These are phyloP conservation scores for Eunapius fragilis DNA, from an alignment of 37 sponge, comb jelly and placozoan species.

Conservation along the genomic window DNA sequence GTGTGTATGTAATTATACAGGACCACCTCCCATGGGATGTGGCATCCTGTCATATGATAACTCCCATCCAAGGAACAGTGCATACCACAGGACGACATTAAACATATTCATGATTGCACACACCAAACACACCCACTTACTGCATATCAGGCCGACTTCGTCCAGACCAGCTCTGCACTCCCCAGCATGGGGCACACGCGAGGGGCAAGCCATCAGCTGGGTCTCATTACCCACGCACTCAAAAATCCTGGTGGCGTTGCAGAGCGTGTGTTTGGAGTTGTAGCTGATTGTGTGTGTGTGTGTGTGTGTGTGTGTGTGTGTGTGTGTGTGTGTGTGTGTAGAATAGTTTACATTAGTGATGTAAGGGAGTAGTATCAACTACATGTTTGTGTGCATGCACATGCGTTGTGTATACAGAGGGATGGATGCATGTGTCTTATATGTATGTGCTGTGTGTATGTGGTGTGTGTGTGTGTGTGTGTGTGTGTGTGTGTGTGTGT, in stretches of 20 bases:
- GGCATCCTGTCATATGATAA: background rate
- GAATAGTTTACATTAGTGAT: too few species aligned
- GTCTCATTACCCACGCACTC: slow-evolving; percentile 27
- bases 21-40: background rate
- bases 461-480: too few species aligned
- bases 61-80: background rate
- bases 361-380: too few species aligned
- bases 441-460: too few species aligned
- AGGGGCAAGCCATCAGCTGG: slow-evolving; percentile 17
- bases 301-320: background rate
- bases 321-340: background rate
- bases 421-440: too few species aligned
- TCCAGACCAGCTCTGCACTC: slow-evolving; percentile 19
- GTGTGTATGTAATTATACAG: too few species aligned
- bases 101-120: background rate
- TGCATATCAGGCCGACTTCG: slow-evolving; percentile 35
- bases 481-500: too few species aligned
- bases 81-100: background rate
- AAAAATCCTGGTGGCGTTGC: background rate
- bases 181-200: background rate
- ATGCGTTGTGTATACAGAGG: too few species aligned
- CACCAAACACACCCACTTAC: background rate
- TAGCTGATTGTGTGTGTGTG: background rate
- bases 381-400: background rate
- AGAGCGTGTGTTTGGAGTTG: background rate